These are phyloP conservation scores for Prietella phreatophila DNA, from an alignment of 2,113 vertebrate species.

Conservation along the genomic window DNA sequence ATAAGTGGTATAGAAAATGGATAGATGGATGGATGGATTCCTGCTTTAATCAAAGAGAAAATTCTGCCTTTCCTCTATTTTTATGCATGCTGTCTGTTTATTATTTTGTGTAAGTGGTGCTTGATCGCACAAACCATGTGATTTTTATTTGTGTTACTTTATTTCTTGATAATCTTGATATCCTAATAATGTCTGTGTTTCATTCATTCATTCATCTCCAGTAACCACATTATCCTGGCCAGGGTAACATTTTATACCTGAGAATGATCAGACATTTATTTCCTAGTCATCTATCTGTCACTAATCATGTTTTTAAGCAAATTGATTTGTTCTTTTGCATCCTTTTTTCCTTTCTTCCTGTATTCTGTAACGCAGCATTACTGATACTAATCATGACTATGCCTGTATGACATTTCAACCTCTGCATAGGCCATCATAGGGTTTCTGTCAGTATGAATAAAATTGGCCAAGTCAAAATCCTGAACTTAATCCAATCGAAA, in stretches of 20 bases:
- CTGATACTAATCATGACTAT: not conserved
- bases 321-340: not conserved
- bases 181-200: not conserved
- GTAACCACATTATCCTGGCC: not conserved
- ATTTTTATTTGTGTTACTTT: not conserved
- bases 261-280: not conserved
- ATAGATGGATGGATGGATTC: not conserved
- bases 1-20: too few relatives aligned
- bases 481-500: too few relatives aligned
- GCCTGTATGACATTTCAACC: not conserved
- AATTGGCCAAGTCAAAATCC: too few relatives aligned
- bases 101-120: not conserved
- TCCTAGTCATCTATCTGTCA: not conserved
- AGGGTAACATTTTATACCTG: not conserved
- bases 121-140: not conserved
- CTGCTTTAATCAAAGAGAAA: not conserved
- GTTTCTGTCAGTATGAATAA: not conserved
- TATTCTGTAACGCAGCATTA: not conserved
- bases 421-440: not conserved
- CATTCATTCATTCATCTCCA: not conserved
- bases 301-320: not conserved
- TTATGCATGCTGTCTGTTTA: not conserved
- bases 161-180: not conserved
- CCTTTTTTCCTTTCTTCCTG: not conserved
- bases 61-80: not conserved